Percentiles rank a stretch among this genome's conserved stretches.
phyloP scores from a whole-genome alignment of 1,140 invertebrate genomes.

The Sitodiplosis mosellana region DNA sequence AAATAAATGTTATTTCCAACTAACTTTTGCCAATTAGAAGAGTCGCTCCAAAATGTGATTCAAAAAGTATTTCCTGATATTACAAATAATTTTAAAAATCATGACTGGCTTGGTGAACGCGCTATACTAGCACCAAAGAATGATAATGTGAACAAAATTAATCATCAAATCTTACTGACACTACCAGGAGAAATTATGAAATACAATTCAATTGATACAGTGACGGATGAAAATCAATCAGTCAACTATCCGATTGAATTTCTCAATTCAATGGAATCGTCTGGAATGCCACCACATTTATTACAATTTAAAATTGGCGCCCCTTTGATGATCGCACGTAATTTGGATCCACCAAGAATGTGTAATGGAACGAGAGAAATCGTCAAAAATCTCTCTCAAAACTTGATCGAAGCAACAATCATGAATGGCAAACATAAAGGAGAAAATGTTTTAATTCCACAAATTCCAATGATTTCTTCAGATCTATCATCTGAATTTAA shows the following conservation, averaged over 20 bases:
- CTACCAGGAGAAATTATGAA: conserved; percentile 5
- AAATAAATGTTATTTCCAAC: conserved; percentile 10
- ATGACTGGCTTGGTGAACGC: conserved; percentile 19
- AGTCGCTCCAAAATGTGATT: conserved; percentile 12
- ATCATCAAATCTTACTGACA: conserved; percentile 6
- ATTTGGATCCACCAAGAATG: conserved; percentile 17
- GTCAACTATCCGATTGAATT: conserved; percentile 12
- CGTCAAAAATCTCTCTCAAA: conserved; percentile 10
- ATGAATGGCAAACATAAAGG: conserved; percentile 13
- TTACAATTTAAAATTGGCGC: conserved; percentile 10
- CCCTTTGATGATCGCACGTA: conserved; percentile 25
- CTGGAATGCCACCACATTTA: conserved; percentile 12
- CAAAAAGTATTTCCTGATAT: conserved; percentile 16
- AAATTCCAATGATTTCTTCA: conserved; percentile 18
- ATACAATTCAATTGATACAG: conserved; percentile 14
- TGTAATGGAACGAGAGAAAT: conserved; percentile 21
- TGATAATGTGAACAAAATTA: conserved; percentile 3
- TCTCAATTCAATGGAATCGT: conserved; percentile 10
- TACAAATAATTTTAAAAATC: conserved; percentile 11
- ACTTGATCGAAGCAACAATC: conserved; percentile 18
- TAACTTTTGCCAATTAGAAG: not conserved
- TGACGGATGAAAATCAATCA: conserved; percentile 9
- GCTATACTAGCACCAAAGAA: conserved; percentile 16
- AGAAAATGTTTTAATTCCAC: conserved; percentile 17
- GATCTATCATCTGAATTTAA: conserved; percentile 6